Base-by-base conservation (phyloP, 1,140 invertebrate species). In the Heliconius congener region DNA sequence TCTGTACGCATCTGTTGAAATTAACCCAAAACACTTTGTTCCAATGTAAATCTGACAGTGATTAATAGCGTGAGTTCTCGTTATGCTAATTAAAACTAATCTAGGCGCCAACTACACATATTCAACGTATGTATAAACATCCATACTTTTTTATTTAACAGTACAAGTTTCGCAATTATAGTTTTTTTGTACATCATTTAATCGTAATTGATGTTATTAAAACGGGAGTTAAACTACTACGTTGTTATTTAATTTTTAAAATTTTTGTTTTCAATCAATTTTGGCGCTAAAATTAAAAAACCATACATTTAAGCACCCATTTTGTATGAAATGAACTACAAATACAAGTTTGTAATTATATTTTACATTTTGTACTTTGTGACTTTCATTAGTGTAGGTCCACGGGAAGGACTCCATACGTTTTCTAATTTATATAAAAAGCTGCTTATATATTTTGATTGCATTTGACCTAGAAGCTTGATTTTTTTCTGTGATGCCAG, bases 31-130 rank as follows among this genome's bases (percentile, higher is more conserved):
- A 34, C 70, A 37, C 70, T 77, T 77, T 55, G 52, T 77, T 37
- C 11, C 46, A 55, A 30, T 50, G 71, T 72, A 73, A 78, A 66
- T 78, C 55, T 74, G 72, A 50, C 72, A 76, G 37, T 78, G 77
- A 74, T 74, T 78, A 50, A 78, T 74, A 42, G 66, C 37, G 3
- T 55, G 30, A 70, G 37, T 70, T 34, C 27, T 50, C 77, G 72
- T 73, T 78, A 74, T 73, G 77, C 34, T 78, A 78, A 78, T 78
- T 74, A 74, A 78, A 74, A 78, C 34, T 60, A 30, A 73, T 39
- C n/a, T 52, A 73, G 52, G 55, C 77, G 72, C 72, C 57, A 78
- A 74, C 42, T 18, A 70, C 6, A 27, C 6, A 27, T 13, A n/a
- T 37, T 37, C 34, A 37, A 37, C 30, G 13, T n/a, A 30, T 30